phyloP scores from a whole-genome alignment of 2,797 vertebrate species.

The Brachyalestes nurse region DNA sequence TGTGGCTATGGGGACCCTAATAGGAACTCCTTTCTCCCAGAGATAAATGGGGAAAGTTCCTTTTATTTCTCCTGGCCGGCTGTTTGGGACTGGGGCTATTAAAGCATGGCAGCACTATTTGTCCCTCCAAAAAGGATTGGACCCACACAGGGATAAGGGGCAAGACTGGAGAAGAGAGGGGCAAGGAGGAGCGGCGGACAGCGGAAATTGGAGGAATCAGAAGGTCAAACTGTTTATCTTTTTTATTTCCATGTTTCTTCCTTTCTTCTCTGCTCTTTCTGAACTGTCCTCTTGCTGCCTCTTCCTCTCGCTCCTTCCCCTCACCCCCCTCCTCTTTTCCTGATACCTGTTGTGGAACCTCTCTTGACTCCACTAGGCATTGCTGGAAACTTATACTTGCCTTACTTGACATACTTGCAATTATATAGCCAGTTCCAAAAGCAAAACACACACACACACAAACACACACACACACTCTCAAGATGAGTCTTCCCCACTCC shows the following conservation, averaged over 20 bases:
- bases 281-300: slow-evolving; percentile 68
- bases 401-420: slow-evolving; percentile 41
- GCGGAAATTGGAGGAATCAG: slow-evolving; percentile 82
- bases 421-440: slow-evolving; percentile 26
- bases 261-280: slow-evolving; percentile 68
- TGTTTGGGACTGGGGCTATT: slow-evolving; percentile 90
- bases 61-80: slow-evolving; percentile 88
- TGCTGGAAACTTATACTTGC: slow-evolving; percentile 29
- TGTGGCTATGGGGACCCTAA: slow-evolving; percentile 92
- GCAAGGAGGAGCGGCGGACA: slow-evolving; percentile 69
- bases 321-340: slow-evolving; percentile 66
- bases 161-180: slow-evolving; percentile 71
- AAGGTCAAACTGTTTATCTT: slow-evolving; percentile 85
- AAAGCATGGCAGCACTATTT: slow-evolving; percentile 88
- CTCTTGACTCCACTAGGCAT: slow-evolving; percentile 55
- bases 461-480: neutral
- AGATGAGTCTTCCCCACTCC: slow-evolving; percentile 20
- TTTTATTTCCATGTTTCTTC: slow-evolving; percentile 71
- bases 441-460: neutral
- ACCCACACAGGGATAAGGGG: slow-evolving; percentile 81
- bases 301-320: slow-evolving; percentile 56
- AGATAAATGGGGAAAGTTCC: slow-evolving; percentile 93
- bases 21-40: slow-evolving; percentile 89
- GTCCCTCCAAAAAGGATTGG: slow-evolving; percentile 84
- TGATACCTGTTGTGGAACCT: slow-evolving; percentile 73